Base-by-base conservation (phyloP, 1,140 invertebrate genomes). In the Palaemon carinicauda region DNA sequence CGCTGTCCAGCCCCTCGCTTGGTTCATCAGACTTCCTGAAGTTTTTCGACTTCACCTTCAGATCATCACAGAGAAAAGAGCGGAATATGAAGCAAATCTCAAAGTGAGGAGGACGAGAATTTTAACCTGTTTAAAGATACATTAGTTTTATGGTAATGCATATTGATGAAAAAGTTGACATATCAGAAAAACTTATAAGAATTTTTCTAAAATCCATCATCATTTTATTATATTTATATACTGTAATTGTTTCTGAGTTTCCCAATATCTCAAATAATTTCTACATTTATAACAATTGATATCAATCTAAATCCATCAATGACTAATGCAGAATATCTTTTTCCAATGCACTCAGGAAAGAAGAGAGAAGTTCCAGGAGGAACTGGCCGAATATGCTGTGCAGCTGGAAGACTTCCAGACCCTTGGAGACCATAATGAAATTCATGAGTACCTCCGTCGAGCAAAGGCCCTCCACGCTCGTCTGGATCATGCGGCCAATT, bases 341-440 rank as follows among this genome's bases (percentile, higher is more conserved):
- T 51, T 12, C 79, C 54, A 41, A 56, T 33, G 19, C 1, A 80
- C 75, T 27, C 81, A 92, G 91, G 87, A 90, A 17, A 91, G 92
- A 50, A 90, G 93, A 56, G 92, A 93, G 73, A 88, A 92, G 89
- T 97, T 98, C 90, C 93, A 94, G 78, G 94, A 96, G 56, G 96
- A 98, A 89, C 91, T 99, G 77, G 94, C 96, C 54, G 91, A 94
- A 15, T 98, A 96, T 90, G 94, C 94, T 31, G 94, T 94, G 88
- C 95, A 97, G 91, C 95, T 96, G 50, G 95, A 98, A 78, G 96
- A 98, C 89, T 95, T 98, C 90, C 94, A 97, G 89, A 94, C 95
- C 78, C 97, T 96, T 93, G 97, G 97, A 3, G 96, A 98, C 88
- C 93, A 98, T n/a, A 94, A 95, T 21, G 95, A 97, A 74, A 93